phyloP scores from a whole-genome alignment of 2,888 invertebrate species.

The Dendrolimus houi region DNA sequence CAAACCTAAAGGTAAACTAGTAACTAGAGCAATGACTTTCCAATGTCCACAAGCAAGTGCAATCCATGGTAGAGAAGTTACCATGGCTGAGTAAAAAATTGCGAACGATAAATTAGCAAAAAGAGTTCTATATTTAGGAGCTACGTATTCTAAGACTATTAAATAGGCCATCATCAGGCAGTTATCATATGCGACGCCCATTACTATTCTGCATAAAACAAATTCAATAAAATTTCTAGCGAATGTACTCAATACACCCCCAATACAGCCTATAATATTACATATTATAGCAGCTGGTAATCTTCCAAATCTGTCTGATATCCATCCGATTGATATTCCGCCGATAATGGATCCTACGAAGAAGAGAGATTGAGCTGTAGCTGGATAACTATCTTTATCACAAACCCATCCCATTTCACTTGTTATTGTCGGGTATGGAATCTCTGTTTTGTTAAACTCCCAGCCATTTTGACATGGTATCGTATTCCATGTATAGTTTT shows the following conservation, averaged over 20 bases:
- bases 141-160: constrained; percentile 44
- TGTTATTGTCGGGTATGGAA: constrained; percentile 48
- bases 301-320: constrained; percentile 44
- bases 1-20: constrained; percentile 37
- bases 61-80: constrained; percentile 39
- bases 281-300: constrained; percentile 36
- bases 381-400: constrained; percentile 44
- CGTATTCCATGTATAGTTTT: constrained; percentile 31
- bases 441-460: constrained; percentile 47
- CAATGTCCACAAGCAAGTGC: constrained; percentile 42
- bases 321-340: constrained; percentile 43
- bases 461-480: constrained; percentile 42
- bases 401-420: constrained; percentile 52
- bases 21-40: constrained; percentile 41
- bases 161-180: constrained; percentile 47
- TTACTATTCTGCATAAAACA: constrained; percentile 35
- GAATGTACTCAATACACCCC: constrained; percentile 36
- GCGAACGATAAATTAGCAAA: constrained; percentile 41
- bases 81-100: constrained; percentile 35
- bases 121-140: constrained; percentile 44
- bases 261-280: constrained; percentile 35
- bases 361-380: constrained; percentile 45
- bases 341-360: constrained; percentile 45
- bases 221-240: constrained; percentile 35
- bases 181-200: constrained; percentile 48